A percentile compares a stretch with the other conserved stretches of the same genome.
Conservation (phyloP, 2,797 vertebrate genomes). For the Poliocrania exsul region DNA sequence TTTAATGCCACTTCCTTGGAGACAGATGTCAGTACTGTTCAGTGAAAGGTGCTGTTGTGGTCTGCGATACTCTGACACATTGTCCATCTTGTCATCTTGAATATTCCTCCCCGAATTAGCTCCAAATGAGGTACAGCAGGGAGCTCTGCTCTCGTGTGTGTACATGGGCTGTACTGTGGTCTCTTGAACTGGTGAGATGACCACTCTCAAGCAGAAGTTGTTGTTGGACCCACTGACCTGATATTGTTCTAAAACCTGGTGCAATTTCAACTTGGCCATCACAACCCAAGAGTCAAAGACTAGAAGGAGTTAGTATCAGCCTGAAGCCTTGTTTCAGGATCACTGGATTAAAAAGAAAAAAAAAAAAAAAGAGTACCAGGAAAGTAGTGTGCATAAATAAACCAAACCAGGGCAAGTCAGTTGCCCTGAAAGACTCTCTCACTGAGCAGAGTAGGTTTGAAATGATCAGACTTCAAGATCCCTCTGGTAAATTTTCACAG, state of each 20-base stretch:
- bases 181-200: background rate
- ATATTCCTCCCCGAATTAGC: background rate
- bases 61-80: background rate
- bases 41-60: background rate
- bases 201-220: background rate
- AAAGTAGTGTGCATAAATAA: background rate
- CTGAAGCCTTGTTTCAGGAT: background rate
- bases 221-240: background rate
- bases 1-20: background rate
- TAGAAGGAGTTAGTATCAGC: background rate
- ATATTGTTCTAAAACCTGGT: background rate
- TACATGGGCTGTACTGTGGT: background rate
- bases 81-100: background rate
- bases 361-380: background rate
- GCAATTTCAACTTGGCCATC: background rate
- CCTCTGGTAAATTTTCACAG: background rate
- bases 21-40: slow-evolving; percentile 28
- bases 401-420: background rate
- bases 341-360: background rate
- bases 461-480: background rate
- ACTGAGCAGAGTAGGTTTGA: background rate
- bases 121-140: background rate
- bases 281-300: background rate
- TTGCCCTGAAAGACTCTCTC: background rate
- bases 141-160: background rate